These are phyloP conservation scores for Silurus glanis DNA, from an alignment of 2,113 vertebrate genomes.

Conservation along the genomic window DNA sequence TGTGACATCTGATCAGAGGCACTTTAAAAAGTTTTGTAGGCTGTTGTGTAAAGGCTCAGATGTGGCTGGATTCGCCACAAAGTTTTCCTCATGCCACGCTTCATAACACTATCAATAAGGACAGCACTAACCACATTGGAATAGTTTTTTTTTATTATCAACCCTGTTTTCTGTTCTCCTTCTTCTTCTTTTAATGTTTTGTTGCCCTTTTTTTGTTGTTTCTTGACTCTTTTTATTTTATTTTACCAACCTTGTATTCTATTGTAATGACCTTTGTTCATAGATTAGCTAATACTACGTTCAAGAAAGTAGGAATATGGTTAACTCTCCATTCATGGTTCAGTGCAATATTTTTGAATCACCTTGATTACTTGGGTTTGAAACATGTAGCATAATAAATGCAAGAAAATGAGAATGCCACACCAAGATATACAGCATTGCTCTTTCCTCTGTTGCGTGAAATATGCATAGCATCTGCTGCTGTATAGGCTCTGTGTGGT, in stretches of 20 bases:
- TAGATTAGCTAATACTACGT: neutral
- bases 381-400: conserved; percentile 18
- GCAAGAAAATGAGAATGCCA: conserved; percentile 12
- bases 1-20: neutral
- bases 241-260: neutral
- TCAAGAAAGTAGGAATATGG: neutral
- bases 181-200: neutral
- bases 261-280: neutral
- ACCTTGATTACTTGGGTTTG: conserved; percentile 2
- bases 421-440: conserved; percentile 16
- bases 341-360: conserved; percentile 5
- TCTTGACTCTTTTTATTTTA: neutral
- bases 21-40: neutral
- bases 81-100: neutral
- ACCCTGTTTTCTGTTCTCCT: neutral
- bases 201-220: neutral
- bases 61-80: neutral
- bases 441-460: conserved; percentile 1
- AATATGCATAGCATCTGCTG: conserved; percentile 54
- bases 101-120: conserved; percentile 4
- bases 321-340: no score
- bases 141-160: neutral
- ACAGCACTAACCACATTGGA: neutral
- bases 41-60: neutral
- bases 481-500: conserved; percentile 51